phyloP scores from a whole-genome alignment of 1,140 invertebrate genomes.

The Eufriesea mexicana region DNA sequence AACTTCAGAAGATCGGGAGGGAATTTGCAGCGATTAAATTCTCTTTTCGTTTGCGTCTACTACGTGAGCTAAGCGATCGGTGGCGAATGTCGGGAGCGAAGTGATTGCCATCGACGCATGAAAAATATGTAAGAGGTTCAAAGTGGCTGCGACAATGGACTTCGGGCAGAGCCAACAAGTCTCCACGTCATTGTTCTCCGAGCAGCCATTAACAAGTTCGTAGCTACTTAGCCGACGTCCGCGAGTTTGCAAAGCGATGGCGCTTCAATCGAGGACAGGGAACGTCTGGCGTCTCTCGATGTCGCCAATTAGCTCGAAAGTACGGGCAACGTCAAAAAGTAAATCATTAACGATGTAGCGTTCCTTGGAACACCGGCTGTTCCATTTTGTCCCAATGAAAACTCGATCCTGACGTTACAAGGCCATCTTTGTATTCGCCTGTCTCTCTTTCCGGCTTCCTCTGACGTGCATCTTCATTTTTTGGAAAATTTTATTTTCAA shows the following conservation, averaged over 20 bases:
- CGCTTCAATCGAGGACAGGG: conserved; percentile 17
- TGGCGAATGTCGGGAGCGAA: background rate
- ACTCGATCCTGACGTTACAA: background rate
- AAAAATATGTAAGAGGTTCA: conserved; percentile 10
- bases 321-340: conserved; percentile 1
- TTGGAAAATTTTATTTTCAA: too few species aligned
- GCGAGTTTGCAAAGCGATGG: conserved; percentile 31
- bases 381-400: background rate
- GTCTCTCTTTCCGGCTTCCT: too few species aligned
- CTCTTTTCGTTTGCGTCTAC: background rate
- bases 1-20: too few species aligned
- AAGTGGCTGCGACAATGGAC: conserved; percentile 16
- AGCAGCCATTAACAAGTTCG: conserved; percentile 36
- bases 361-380: background rate
- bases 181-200: conserved; percentile 17
- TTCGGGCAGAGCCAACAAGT: background rate
- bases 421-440: background rate
- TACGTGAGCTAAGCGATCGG: background rate
- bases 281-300: conserved; percentile 30
- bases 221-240: conserved; percentile 13
- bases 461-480: too few species aligned
- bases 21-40: background rate
- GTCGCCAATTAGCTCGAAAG: conserved; percentile 28
- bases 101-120: background rate
- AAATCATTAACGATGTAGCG: background rate